Conservation (phyloP, 2,888 invertebrate species). For the Melanophora roralis region DNA sequence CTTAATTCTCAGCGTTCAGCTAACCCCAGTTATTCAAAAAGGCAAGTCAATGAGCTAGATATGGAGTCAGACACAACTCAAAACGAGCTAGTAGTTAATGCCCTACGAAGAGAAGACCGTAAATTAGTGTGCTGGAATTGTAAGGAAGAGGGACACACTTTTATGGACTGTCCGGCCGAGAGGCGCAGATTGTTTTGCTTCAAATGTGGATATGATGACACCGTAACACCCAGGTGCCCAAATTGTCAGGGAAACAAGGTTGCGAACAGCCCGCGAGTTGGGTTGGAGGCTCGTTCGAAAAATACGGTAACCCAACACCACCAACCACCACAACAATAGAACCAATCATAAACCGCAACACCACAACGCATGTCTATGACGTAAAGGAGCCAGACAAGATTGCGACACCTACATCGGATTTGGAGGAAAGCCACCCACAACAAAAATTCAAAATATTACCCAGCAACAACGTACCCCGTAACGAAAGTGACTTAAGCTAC, state of each 20-base stretch:
- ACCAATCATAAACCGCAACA: background rate
- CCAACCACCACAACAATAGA: background rate
- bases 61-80: background rate
- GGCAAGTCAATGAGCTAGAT: background rate
- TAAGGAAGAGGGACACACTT: background rate
- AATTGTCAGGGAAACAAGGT: background rate
- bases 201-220: background rate
- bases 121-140: constrained; percentile 8
- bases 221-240: background rate
- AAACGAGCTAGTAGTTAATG: background rate
- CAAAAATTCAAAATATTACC: background rate
- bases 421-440: no score
- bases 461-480: background rate
- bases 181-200: background rate
- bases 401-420: background rate
- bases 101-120: background rate
- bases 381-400: no score
- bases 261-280: background rate
- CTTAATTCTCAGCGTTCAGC: background rate
- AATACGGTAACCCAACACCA: background rate
- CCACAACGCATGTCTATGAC: no score
- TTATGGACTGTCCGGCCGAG: background rate
- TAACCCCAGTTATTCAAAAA: no score
- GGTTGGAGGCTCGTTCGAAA: constrained; percentile 16
- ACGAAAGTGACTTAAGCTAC: background rate